phyloP scores from a whole-genome alignment of 2,797 vertebrate genomes.

The Ciconia nigra region DNA sequence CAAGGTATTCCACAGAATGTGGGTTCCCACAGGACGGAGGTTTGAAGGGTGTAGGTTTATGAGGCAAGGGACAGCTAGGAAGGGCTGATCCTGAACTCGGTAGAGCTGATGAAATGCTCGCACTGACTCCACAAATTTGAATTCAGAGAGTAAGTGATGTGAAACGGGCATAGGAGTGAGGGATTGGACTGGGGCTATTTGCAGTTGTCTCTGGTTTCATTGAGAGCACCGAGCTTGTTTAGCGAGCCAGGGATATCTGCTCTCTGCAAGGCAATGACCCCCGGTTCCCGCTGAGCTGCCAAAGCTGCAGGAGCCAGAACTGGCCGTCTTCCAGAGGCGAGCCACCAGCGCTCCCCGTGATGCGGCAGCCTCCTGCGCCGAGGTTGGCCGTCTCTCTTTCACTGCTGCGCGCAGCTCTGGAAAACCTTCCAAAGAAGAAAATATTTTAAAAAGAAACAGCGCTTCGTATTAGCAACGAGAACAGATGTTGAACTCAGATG shows the following conservation, averaged over 20 bases:
- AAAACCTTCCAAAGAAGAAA: background rate
- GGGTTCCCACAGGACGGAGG: background rate
- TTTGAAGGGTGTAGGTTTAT: background rate
- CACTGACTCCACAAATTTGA: background rate
- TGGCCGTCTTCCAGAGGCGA: background rate
- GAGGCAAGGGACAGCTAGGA: background rate
- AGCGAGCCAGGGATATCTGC: background rate
- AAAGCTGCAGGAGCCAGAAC: background rate
- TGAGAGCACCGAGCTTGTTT: background rate
- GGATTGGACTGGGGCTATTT: background rate
- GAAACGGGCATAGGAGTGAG: background rate
- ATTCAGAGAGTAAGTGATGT: background rate
- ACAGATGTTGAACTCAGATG: background rate
- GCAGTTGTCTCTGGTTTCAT: background rate
- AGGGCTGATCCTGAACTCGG: background rate
- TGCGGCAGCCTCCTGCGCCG: background rate
- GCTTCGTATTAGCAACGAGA: fast-evolving
- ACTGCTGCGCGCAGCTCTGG: background rate
- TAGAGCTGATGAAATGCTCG: background rate
- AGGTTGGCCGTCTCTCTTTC: background rate
- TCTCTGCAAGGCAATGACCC: background rate
- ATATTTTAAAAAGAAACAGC: background rate
- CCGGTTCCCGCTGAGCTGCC: background rate
- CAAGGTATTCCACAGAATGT: background rate
- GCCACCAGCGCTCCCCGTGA: background rate